These are phyloP conservation scores for Platyrinchus mystaceus DNA, from an alignment of 2,797 vertebrate genomes.

Conservation along the genomic window DNA sequence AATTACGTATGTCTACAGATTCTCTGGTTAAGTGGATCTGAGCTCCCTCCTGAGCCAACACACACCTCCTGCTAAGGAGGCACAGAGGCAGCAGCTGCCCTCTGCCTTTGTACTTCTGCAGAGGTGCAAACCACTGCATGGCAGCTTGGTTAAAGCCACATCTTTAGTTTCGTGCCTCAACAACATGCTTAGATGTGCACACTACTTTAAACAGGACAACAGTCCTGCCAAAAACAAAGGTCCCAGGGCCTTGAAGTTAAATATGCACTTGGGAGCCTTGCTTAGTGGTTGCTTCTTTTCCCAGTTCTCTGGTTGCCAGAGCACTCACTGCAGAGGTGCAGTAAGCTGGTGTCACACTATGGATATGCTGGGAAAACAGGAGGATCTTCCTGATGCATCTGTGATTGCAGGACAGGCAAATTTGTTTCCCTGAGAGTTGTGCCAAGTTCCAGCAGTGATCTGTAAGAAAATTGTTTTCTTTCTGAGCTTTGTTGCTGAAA, in stretches of 20 bases:
- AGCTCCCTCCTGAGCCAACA: neutral
- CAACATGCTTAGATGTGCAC: neutral
- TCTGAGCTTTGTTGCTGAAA: neutral
- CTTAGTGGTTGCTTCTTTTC: neutral
- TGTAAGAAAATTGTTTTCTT: neutral
- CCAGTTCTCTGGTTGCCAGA: neutral
- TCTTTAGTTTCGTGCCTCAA: neutral
- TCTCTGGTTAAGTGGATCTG: neutral
- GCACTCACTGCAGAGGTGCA: neutral
- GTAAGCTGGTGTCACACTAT: neutral
- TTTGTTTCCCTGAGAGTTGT: neutral
- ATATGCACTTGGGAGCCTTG: fast-evolving
- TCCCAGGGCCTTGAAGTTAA: neutral
- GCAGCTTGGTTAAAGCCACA: neutral
- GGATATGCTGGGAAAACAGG: neutral
- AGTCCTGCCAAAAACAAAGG: neutral
- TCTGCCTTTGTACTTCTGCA: neutral
- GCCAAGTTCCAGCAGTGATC: neutral
- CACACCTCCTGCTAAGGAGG: neutral
- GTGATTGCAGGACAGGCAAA: neutral
- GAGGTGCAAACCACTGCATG: neutral
- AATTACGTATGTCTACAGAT: neutral
- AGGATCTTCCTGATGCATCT: neutral
- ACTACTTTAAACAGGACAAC: neutral
- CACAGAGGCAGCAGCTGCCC: slow-evolving; percentile 26